Evolutionary conservation across 2,797 vertebrate species (phyloP), one percentile per base, ranked within the genome.

Genomic region (Heliangelus exortis): DNA sequence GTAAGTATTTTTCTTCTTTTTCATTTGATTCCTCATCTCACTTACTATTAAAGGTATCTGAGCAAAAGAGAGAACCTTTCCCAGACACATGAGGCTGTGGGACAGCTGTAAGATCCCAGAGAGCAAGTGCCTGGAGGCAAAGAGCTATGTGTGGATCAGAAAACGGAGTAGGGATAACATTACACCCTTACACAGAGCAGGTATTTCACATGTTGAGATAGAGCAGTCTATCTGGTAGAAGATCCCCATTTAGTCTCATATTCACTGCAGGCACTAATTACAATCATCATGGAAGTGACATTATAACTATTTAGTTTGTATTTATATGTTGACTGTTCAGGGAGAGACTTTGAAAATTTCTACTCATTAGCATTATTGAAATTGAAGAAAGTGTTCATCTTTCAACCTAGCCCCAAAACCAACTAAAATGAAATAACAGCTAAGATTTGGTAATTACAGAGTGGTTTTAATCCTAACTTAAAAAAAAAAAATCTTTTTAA

Each of bases 381-480:
- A 86, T 26, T 61, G 51, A 93, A 93, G 72, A 85, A 91, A 81
- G 7, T 54, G 18, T 54, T 94, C 31, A 5, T 48, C 33, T 91
- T 85, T 90, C 68, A 87, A 73, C 13, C 34, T 45, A 69, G 41
- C 10, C 61, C 43, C 10, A 80, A 90, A 89, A 1, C 2, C 59
- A 71, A 67, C 91, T 67, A 76, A 91, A 95, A 82, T 43, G 73
- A 82, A 93, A 39, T 57, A 91, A 84, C 67, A 90, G n/a, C n/a
- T 59, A 88, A 59, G 23, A 53, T 88, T 84, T 91, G 16, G 28
- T 88, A 76, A 94, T 94, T 87, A 85, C 28, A 68, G 59, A 63
- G 19, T 83, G 12, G 20, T 87, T 93, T 92, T 51, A 84, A 96
- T 91, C 33, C 14, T 51, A 26, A 45, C 29, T 74, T 87, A 47